Base-by-base conservation (phyloP, 2,888 invertebrate genomes). In the Drosophila hawaiiensis region DNA sequence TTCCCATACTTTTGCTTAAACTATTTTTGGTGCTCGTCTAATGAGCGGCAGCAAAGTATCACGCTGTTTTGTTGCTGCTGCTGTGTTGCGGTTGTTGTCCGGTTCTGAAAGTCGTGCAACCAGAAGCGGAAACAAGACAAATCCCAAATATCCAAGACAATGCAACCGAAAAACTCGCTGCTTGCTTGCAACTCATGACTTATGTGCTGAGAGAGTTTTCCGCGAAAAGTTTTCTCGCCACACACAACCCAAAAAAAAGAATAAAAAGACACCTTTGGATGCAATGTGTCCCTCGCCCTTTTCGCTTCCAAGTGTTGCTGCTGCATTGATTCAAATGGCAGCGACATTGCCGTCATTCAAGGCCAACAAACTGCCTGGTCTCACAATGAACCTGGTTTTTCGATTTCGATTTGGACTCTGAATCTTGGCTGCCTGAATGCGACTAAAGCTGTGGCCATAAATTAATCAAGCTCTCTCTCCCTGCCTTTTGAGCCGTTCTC, bases 151-250 rank as follows among this genome's bases (percentile, higher is more conserved):
- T 33, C 62, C 60, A 76, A 80, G 64, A 83, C 83, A 83, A 87
- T 68, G 82, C 63, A 54, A 22, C 41, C 35, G 50, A 65, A 39
- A 22, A 52, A 28, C 29, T 31, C 49, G 66, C 76, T 43, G 64
- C 39, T 35, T 28, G 70, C 52, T 25, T 47, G 68, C 71, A 70
- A 60, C 37, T 75, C 89, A 83, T 84, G 80, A 82, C 82, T 84
- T 80, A 69, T 80, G 78, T 76, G 66, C 67, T 67, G 61, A 69
- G 78, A 78, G 79, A 81, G 82, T 80, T 84, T 85, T 85, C 85
- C 83, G 70, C 85, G 88, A 88, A 90, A 68, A 43, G 22, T 58
- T 58, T 82, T 87, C 87, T 73, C 83, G 77, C 73, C 69, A 77
- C 82, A 73, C 58, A 58, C 28, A 55, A 29, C 3, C 19, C 5